phyloP scores from a whole-genome alignment of 2,113 vertebrate species.

The Cyphotilapia sp. region DNA sequence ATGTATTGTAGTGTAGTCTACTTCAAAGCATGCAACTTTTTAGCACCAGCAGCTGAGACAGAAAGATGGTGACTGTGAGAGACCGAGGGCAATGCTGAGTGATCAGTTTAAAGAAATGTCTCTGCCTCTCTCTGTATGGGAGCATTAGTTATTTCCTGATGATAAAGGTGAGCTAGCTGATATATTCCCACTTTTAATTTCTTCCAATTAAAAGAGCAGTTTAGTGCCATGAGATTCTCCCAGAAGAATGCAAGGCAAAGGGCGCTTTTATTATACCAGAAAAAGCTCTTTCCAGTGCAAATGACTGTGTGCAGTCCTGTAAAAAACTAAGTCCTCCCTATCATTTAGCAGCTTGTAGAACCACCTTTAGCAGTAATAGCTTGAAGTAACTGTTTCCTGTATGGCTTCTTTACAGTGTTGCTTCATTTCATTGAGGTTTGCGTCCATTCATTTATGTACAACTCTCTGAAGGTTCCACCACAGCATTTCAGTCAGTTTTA shows the following conservation, averaged over 20 bases:
- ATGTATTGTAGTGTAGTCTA: neutral
- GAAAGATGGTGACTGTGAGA: neutral
- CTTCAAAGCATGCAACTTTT: neutral
- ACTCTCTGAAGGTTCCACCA: rapidly evolving
- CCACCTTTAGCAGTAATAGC: neutral
- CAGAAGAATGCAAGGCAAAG: neutral
- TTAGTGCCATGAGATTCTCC: neutral
- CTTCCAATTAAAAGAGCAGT: neutral
- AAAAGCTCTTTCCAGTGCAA: neutral
- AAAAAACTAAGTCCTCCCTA: neutral
- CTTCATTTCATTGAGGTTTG: neutral
- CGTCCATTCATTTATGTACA: rapidly evolving
- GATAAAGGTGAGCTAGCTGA: neutral
- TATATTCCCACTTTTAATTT: neutral
- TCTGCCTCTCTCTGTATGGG: neutral
- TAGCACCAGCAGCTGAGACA: neutral
- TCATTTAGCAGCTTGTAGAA: neutral
- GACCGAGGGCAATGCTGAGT: neutral
- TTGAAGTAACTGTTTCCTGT: neutral
- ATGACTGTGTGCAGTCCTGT: neutral
- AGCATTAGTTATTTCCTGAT: neutral
- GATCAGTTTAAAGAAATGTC: neutral
- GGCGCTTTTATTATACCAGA: rapidly evolving
- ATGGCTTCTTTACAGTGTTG: neutral
- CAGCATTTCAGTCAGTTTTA: neutral